A percentile compares a stretch with the other conserved stretches of the same genome.
Conservation (phyloP, 2,888 invertebrate species). For the Muscina levida region DNA sequence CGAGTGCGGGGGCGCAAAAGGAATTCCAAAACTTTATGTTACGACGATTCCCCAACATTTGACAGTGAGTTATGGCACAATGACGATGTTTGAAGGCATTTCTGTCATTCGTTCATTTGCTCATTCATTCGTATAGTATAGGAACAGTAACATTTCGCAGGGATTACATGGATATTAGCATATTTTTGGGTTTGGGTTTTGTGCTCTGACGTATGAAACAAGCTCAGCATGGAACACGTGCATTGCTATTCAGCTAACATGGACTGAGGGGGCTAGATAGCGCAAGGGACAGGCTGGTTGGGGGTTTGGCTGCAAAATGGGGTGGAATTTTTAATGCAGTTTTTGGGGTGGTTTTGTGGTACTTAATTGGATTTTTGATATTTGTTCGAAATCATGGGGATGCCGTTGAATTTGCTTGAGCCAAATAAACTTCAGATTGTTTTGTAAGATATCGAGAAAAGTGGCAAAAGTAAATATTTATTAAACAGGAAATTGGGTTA, state of each 20-base stretch:
- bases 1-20: constrained; percentile 9
- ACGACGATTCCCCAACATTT: constrained; percentile 43
- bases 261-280: no score
- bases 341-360: constrained; percentile 52
- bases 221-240: constrained; percentile 54
- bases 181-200: constrained; percentile 56
- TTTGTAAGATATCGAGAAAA: constrained; percentile 33
- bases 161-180: constrained; percentile 66
- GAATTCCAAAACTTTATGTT: constrained; percentile 63
- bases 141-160: constrained; percentile 49
- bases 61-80: constrained; percentile 63
- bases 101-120: not conserved
- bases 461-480: constrained; percentile 57
- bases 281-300: not conserved
- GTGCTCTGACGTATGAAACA: not conserved
- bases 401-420: constrained; percentile 50
- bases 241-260: no score
- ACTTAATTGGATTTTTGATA: not conserved
- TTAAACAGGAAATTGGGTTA: constrained; percentile 32
- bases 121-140: no score
- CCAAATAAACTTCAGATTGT: constrained; percentile 60
- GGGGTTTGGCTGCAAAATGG: constrained; percentile 39
- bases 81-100: constrained; percentile 47
- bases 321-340: constrained; percentile 60
- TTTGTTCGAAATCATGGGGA: not conserved